Conservation (phyloP, 2,113 vertebrate species). For the Paralichthys olivaceus region DNA sequence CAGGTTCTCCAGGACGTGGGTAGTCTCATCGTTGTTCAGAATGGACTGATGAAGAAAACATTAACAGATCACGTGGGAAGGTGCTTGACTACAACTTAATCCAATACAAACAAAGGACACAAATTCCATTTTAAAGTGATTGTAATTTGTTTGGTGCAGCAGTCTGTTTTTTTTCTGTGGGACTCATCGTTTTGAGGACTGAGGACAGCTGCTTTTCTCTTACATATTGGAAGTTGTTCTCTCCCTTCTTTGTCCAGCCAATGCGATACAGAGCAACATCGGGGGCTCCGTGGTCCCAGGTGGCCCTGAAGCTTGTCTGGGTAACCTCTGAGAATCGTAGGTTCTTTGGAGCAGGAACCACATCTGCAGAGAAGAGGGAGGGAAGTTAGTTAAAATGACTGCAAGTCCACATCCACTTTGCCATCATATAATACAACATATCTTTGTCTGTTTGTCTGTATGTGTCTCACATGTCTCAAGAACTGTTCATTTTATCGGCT, state of each 20-base stretch:
- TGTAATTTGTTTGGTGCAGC: slow-evolving; percentile 2
- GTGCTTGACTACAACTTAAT: background rate
- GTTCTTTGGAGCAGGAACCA: slow-evolving; percentile 92
- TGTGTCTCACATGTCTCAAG: too few species aligned
- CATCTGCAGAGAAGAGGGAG: slow-evolving; percentile 64
- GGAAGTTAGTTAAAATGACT: background rate
- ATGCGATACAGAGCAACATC: slow-evolving; percentile 95
- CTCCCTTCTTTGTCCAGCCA: slow-evolving; percentile 88
- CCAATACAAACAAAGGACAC: slow-evolving; percentile 16
- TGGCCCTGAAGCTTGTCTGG: slow-evolving; percentile 89
- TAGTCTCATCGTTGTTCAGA: slow-evolving; percentile 89
- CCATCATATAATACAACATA: background rate
- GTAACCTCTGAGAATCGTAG: slow-evolving; percentile 89
- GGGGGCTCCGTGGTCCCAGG: slow-evolving; percentile 95
- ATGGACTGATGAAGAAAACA: slow-evolving; percentile 85
- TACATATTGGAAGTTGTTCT: slow-evolving; percentile 76
- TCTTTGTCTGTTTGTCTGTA: too few species aligned
- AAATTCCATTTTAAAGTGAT: background rate
- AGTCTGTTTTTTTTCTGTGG: slow-evolving; percentile 26
- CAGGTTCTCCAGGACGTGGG: slow-evolving; percentile 87
- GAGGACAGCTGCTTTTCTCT: slow-evolving; percentile 44
- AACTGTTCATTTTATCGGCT: too few species aligned
- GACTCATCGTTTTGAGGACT: slow-evolving; percentile 7
- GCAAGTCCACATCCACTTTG: background rate
- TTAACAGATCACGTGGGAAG: slow-evolving; percentile 4